Evolutionary conservation across 2,113 vertebrate species (phyloP).

Genomic region (Brachirus orientalis): DNA sequence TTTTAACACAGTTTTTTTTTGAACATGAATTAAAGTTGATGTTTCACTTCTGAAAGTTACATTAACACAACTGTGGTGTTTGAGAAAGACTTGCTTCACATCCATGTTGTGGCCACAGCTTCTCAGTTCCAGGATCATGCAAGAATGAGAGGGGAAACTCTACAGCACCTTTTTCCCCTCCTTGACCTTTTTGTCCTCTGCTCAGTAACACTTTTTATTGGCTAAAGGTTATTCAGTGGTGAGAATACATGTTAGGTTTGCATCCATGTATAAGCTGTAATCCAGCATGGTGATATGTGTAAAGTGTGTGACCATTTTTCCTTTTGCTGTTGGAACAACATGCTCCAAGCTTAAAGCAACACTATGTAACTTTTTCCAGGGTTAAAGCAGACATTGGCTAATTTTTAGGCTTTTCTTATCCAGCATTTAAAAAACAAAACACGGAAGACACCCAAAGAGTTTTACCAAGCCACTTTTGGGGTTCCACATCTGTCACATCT

Average conservation of each 20-base stretch:
- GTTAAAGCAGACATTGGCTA: too few relatives aligned
- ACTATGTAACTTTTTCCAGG: too few relatives aligned
- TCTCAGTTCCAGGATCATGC: conserved; percentile 1
- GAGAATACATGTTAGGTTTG: too few relatives aligned
- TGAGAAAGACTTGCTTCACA: conserved; percentile 49
- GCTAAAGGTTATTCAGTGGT: too few relatives aligned
- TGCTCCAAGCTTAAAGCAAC: background rate
- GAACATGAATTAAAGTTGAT: conserved; percentile 1
- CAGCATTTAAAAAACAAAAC: too few relatives aligned
- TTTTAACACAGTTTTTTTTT: too few relatives aligned
- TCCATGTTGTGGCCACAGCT: conserved; percentile 31
- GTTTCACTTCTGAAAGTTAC: background rate
- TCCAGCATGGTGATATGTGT: background rate
- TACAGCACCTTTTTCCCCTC: conserved; percentile 7
- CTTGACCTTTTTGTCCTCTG: background rate
- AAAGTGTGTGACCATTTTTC: background rate
- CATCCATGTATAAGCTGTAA: background rate
- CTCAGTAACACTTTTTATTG: background rate
- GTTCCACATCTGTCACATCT: too few relatives aligned
- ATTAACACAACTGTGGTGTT: background rate
- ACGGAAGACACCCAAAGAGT: too few relatives aligned
- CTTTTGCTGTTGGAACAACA: background rate
- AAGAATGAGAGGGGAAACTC: conserved; percentile 1
- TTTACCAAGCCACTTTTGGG: too few relatives aligned
- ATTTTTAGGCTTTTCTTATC: too few relatives aligned